Evolutionary conservation across 2,113 vertebrate genomes (phyloP), one percentile per base, ranked within the genome.

Genomic region (Porphyrio hochstetteri): DNA sequence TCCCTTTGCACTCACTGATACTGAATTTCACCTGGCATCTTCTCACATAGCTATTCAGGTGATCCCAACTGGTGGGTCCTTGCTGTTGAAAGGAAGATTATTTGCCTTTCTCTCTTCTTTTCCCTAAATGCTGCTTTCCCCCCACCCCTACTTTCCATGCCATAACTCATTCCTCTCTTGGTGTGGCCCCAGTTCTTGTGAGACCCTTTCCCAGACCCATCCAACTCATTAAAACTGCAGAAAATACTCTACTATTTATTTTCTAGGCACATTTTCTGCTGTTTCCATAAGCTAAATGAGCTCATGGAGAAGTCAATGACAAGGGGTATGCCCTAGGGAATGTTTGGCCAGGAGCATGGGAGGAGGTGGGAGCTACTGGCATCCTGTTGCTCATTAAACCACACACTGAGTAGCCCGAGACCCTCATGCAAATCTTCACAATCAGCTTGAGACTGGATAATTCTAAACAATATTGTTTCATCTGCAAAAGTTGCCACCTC

Each of bases 401-500:
- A 0, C 44, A 14, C 5, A 2, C n/a, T 1, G 2, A 17, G 12
- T 21, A 70, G 64, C 31, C 68, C 21, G 60, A 83, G 52, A 57
- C 60, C 63, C 86, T 68, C 70, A 13, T 19, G 12, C 61, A 53
- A 69, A 56, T 44, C 68, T 80, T 84, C 69, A 16, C 69, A 27
- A 9, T 65, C 50, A 23, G 28, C 64, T 16, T 35, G 74, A 78
- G 69, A 52, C 11, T 21, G 64, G 36, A 74, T 75, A 52, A 92
- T 75, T 88, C 64, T 50, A 55, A 76, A 93, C 92, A 86, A 78
- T 35, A 50, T 4, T 27, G 25, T 88, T 95, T 86, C 36, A 84
- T 95, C 80, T 92, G 56, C 64, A 68, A 27, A n/a, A 86, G n/a
- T 93, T 88, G 72, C 46, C 77, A 86, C 88, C 52, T 88, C 80